Evolutionary conservation across 1,140 invertebrate species (phyloP).

Genomic region (Zophobas atratus): DNA sequence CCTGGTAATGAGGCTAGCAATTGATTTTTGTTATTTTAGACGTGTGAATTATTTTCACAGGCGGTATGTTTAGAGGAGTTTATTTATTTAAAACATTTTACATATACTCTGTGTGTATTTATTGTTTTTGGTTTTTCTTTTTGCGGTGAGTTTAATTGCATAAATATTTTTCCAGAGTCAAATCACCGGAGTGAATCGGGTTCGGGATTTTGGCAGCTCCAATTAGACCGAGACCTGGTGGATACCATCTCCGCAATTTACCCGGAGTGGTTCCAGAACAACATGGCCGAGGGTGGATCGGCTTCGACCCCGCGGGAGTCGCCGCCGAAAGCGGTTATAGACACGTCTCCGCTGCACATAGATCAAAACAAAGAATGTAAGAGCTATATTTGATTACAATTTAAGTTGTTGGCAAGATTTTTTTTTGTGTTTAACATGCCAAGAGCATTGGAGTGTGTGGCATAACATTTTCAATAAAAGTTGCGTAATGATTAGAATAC

Average conservation of each 20-base stretch:
- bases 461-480: constrained; percentile 23
- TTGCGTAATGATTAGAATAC: constrained; percentile 31
- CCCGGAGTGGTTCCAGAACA: constrained; percentile 89
- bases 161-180: constrained; percentile 77
- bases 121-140: constrained; percentile 45
- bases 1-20: too few relatives aligned
- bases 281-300: constrained; percentile 75
- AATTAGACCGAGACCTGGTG: constrained; percentile 90
- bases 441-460: background rate
- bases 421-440: constrained; percentile 2
- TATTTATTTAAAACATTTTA: constrained; percentile 31
- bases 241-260: constrained; percentile 91
- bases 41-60: background rate
- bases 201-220: constrained; percentile 90
- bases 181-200: constrained; percentile 83
- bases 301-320: constrained; percentile 67
- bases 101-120: constrained; percentile 21
- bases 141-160: constrained; percentile 26
- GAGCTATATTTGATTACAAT: constrained; percentile 61
- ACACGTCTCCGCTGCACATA: constrained; percentile 91
- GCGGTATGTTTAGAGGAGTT: background rate
- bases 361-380: constrained; percentile 99
- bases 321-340: constrained; percentile 92
- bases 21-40: background rate
- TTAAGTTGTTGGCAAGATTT: constrained; percentile 6